Base-by-base conservation (phyloP, 2,888 invertebrate genomes). In the Drosophila robusta region DNA sequence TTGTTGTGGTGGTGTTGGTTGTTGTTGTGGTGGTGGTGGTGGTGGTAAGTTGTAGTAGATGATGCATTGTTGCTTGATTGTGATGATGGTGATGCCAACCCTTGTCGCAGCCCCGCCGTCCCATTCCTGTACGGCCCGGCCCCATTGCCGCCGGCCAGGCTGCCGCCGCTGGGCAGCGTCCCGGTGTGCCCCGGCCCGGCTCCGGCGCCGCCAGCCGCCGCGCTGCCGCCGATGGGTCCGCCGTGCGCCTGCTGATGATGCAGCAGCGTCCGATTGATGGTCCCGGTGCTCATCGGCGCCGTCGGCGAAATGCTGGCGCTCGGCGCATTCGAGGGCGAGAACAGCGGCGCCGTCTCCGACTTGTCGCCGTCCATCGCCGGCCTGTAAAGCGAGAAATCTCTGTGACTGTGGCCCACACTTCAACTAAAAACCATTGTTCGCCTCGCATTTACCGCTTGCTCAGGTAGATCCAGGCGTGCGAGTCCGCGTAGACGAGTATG, bases 391-490 rank as follows among this genome's bases (percentile, higher is more conserved):
- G 22, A 22, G 22, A 4, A 22, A 22, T 22, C 2, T 22, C 22
- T 22, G 22, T 22, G 22, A 22, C 22, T 22, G 4, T 4, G 22
- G 22, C 22, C 3, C 22, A 22, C 22, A 22, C 22, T 4, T 3
- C 18, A 18, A 1, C 2, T n/a, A n/a, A n/a, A 18, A 18, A 18
- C 2, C 18, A 18, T 18, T 1, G 18, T 2, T 18, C 18, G 18
- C 18, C 1, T 18, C 22, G 22, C 22, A 22, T 22, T 22, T 22
- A 98, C 98, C 96, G 96, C 91, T 97, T 97, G 90, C 96, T 95
- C 78, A 98, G 96, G 91, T 98, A 98, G 90, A 98, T 98, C 98
- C 98, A 98, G 29, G 98, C 98, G 91, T 98, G 98, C 7, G 98
- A 98, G 91, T 98, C 98, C 62, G 98, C 96, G 93, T 98, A 97